phyloP scores from a whole-genome alignment of 2,113 vertebrate genomes.

The Lepus europaeus region DNA sequence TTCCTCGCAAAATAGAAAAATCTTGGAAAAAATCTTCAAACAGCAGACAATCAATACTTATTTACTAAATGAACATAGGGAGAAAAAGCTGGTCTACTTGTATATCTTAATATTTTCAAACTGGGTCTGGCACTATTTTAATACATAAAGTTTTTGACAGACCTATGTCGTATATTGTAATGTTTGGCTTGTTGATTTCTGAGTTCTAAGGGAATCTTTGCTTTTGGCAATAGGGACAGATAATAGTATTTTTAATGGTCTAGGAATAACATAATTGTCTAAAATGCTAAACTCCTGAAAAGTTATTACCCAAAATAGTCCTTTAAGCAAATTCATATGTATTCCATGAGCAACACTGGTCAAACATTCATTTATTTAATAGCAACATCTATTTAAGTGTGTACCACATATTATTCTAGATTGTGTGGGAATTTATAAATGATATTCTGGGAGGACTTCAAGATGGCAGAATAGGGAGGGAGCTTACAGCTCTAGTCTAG shows the following conservation, averaged over 20 bases:
- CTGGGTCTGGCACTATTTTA: neutral
- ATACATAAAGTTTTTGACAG: neutral
- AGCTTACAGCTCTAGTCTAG: too few relatives aligned
- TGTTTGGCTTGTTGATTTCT: slow-evolving; percentile 45
- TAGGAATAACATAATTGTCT: neutral
- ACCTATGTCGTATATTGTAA: neutral
- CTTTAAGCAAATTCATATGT: slow-evolving; percentile 18
- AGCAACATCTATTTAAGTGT: neutral
- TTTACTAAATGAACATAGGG: neutral
- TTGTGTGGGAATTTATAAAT: neutral
- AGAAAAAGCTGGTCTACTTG: neutral
- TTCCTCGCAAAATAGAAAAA: neutral
- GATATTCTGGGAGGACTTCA: too few relatives aligned
- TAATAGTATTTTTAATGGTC: neutral
- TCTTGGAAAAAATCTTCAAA: neutral
- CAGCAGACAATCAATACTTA: neutral
- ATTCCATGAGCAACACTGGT: neutral
- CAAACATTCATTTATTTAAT: neutral
- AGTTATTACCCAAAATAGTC: neutral
- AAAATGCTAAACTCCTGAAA: slow-evolving; percentile 54
- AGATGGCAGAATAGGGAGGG: too few relatives aligned
- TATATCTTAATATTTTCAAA: neutral
- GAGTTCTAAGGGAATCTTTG: neutral
- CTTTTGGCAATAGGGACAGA: neutral
- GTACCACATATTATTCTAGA: neutral